Evolutionary conservation across 2,113 vertebrate genomes (phyloP).

Genomic region (Burhinus bistriatus): DNA sequence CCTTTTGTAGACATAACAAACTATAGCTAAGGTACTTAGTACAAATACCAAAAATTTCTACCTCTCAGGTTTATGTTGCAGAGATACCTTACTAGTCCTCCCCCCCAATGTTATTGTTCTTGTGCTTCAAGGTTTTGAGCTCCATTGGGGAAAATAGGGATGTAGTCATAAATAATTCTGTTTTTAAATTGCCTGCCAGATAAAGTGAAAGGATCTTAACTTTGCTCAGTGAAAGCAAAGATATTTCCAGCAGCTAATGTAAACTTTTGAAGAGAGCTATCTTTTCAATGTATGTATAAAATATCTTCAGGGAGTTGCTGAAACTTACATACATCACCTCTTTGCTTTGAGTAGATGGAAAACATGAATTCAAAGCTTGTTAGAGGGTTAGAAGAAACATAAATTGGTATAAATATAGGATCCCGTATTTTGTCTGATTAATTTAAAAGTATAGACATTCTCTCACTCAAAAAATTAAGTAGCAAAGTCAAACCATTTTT

Average conservation of each 20-base stretch:
- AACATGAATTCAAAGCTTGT: neutral
- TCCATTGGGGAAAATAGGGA: neutral
- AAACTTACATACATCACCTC: neutral
- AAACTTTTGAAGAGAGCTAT: neutral
- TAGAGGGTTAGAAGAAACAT: neutral
- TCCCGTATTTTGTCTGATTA: neutral
- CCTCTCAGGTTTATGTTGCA: neutral
- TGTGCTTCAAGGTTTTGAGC: neutral
- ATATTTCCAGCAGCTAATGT: neutral
- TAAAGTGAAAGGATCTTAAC: neutral
- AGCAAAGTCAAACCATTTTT: neutral
- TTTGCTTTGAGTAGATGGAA: neutral
- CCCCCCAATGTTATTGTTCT: neutral
- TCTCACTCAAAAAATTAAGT: neutral
- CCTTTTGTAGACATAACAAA: neutral
- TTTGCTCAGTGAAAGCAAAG: neutral
- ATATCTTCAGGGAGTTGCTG: neutral
- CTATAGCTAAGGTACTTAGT: neutral
- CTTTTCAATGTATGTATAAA: neutral
- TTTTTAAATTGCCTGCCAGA: neutral
- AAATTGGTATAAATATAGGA: neutral
- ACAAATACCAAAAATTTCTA: neutral
- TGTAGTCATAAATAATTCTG: slow-evolving; percentile 19
- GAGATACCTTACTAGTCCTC: neutral
- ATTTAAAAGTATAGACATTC: neutral